Base-by-base conservation (phyloP, 2,113 vertebrate species). In the Ailuropoda melanoleuca region DNA sequence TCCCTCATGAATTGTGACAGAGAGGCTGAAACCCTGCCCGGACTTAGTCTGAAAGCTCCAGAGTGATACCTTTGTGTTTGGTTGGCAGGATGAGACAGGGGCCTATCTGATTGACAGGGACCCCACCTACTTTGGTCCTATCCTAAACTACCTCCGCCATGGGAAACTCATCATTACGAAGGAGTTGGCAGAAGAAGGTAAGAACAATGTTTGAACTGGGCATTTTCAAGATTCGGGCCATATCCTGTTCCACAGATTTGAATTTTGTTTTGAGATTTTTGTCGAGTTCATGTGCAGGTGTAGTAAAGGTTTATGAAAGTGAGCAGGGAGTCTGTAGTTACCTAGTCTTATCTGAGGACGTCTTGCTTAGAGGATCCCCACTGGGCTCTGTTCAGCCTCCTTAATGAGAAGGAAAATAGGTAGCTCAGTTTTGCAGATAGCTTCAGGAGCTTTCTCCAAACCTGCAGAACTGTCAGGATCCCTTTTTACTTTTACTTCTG, bases 121-220 rank as follows among this genome's bases (percentile, higher is more conserved):
- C 98, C 99, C 99, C 94, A 99, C 99, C 0, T 99, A 99, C 98
- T 99, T 99, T 26, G 99, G 99, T n/a, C 99, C 99, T 0, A 99
- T 99, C 95, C 99, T 99, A 66, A 99, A 99, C 98, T 99, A 99
- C 99, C 99, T 99, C 97, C 99, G 99, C n/a, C 99, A 99, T 0
- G 99, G 99, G 93, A 99, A 99, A 98, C 99, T 99, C 97, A 99
- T 99, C 98, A 99, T 99, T 97, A 99, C 99, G 95, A 99, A 99
- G 98, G 99, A 99, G 94, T 98, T 99, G 82, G 99, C 99, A 18
- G 99, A 99, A 96, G 99, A 99, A 99, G 99, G 99, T 99, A 97
- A 99, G 99, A 91, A 78, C 58, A 2, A 0, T 29, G 23, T 90
- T 58, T 62, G 66, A 39, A 9, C 4, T 39, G 60, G 72, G 3